Base-by-base conservation (phyloP, 2,888 invertebrate species). In the Scotopteryx bipunctaria region DNA sequence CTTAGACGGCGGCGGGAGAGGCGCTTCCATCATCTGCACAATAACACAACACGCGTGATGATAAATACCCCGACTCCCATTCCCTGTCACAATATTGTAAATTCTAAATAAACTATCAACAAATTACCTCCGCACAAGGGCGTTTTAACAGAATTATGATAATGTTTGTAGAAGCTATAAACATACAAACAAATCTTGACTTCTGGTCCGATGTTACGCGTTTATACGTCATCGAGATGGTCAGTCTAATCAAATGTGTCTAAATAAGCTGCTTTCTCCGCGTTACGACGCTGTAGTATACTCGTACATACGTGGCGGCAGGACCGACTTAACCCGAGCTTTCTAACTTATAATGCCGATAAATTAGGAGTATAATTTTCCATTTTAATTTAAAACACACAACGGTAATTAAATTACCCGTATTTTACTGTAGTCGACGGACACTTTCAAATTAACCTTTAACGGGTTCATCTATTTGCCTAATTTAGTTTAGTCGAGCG, bases 121-220 rank as follows among this genome's bases (percentile, higher is more conserved):
- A 21, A 49, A 45, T 32, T 38, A 21, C 41, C 29, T 46, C 31
- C 13, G 14, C 31, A 32, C 31, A 50, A 50, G 33, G 40, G 16
- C 16, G 35, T 8, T 44, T 32, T 36, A 44, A 41, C 33, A 48
- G 42, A 48, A 41, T 44, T 48, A 56, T 44, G 44, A 6, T 47
- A 56, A 56, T 48, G 50, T 15, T 32, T 23, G 33, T 43, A n/a
- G 21, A 42, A 29, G 44, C 33, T 41, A 61, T 50, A 48, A 59
- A 50, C 44, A 53, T 54, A 59, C 58, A 35, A 14, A 46, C 38
- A 46, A 36, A 48, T 29, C 15, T 27, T 13, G 14, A 19, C 27
- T 48, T 41, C 13, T 48, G 29, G 36, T 13, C 33, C 19, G 14
- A 19, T 19, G 36, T 35, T 25, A 36, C 27, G 19, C 32, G 42